Evolutionary conservation across 2,888 invertebrate genomes (phyloP), one percentile per base, ranked within the genome.

Genomic region (Steinernema scapterisci): DNA sequence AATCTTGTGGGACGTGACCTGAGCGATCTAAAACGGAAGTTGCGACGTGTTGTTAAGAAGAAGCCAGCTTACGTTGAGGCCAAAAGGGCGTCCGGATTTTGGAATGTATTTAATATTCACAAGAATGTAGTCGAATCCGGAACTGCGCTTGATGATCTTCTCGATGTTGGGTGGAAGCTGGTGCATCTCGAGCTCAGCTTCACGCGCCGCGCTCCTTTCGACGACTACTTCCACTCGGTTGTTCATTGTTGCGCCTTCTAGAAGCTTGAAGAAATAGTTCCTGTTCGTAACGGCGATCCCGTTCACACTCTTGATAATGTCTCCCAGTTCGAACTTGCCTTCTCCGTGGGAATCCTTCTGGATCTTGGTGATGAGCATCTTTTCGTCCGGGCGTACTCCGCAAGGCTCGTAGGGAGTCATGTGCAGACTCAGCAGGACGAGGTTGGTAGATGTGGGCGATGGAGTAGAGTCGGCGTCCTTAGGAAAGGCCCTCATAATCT

Each of bases 311-410:
- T 45, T 25, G 48, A 72, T 46, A 27, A 48, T 27, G 51, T 72
- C 72, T 16, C 72, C 72, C 0, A 72, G 51, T 7, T 72, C 45
- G 21, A 72, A 45, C n/a, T 51, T 48, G 72, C 72, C 72, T 27
- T 72, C 51, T 16, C 27, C 72, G 27, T 43, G 48, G 23, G 72
- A 48, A 27, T 48, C 31, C 51, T 48, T 19, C 72, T 72, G 72
- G 48, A 72, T 72, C 23, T 11, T 46, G 0, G 27, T 25, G 45
- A 72, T 45, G 23, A 45, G 23, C 23, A 72, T 13, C 27, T 48
- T 25, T 5, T 72, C 72, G 48, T 72, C 72, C 11, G 51, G 72
- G 13, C 48, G 46, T 21, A 48, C 31, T 48, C 72, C 72, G 45
- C 46, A 9, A n/a, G 72, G 72, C 51, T 71, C 71, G 23, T 23